A percentile compares a stretch with the other conserved stretches of the same genome.
Evolutionary conservation across 2,113 vertebrate species (phyloP).

Genomic region (Trichomycterus rosablanca): DNA sequence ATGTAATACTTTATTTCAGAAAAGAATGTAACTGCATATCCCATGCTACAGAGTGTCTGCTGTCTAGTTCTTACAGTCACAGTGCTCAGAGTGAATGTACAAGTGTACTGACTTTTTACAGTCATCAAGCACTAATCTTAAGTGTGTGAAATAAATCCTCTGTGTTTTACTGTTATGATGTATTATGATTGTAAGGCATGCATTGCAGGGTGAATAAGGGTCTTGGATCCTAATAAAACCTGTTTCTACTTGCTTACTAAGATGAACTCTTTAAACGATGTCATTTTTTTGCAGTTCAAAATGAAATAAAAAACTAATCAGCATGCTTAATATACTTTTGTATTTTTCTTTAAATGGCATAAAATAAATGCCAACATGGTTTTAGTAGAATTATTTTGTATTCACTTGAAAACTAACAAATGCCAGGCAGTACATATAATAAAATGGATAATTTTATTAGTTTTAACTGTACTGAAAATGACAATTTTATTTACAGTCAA

Average conservation of each 20-base stretch:
- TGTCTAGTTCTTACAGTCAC: neutral
- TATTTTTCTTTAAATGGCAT: neutral
- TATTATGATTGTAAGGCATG: constrained; percentile 1
- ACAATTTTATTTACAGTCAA: too few species aligned
- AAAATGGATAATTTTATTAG: too few species aligned
- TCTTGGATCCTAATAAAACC: neutral
- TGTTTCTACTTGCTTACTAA: constrained; percentile 15
- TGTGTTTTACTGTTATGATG: neutral
- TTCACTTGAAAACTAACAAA: too few species aligned
- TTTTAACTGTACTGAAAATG: too few species aligned
- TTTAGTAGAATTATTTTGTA: too few species aligned
- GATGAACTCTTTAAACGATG: neutral
- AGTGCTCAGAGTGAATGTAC: neutral
- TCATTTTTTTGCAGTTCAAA: too few species aligned
- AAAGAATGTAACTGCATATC: neutral
- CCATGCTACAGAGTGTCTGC: neutral
- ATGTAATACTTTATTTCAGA: neutral
- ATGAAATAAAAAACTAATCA: too few species aligned
- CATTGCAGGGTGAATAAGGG: neutral
- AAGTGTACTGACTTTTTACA: neutral
- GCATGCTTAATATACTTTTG: too few species aligned
- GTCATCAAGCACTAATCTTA: neutral
- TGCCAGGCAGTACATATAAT: too few species aligned
- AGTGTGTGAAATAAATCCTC: neutral
- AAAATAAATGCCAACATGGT: too few species aligned